A percentile compares a stretch with the other conserved stretches of the same genome.
Evolutionary conservation across 2,113 vertebrate species (phyloP).

Genomic region (Desmodus rotundus): DNA sequence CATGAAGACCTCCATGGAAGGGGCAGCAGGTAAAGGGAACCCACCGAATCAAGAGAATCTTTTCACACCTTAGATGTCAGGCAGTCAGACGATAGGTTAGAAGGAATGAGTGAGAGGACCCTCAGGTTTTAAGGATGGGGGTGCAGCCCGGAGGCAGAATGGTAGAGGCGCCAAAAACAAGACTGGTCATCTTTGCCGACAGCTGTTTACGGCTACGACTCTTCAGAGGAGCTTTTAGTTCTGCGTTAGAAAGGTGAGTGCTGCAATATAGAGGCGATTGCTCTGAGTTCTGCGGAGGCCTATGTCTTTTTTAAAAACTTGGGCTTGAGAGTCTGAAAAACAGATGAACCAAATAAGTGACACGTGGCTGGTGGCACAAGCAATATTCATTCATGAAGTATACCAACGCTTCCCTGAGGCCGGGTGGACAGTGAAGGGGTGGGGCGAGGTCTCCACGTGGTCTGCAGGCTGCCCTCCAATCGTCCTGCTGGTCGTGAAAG

Average conservation of each 20-base stretch:
- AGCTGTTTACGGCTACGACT: neutral
- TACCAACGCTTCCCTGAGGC: neutral
- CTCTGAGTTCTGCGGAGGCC: neutral
- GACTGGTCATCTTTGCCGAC: no score
- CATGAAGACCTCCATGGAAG: neutral
- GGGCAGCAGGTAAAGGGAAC: neutral
- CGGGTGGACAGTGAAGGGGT: accelerated
- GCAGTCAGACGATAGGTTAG: neutral
- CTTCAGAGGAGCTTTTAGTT: neutral
- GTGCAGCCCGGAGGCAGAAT: neutral
- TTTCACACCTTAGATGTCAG: neutral
- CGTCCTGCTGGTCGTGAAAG: neutral
- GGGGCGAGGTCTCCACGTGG: neutral
- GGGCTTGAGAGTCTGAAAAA: neutral
- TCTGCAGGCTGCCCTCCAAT: no score
- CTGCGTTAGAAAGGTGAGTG: neutral
- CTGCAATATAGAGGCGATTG: accelerated
- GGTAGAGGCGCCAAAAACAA: no score
- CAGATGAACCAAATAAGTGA: neutral
- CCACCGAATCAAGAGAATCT: neutral
- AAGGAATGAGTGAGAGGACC: neutral
- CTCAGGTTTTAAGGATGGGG: neutral
- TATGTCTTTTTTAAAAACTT: neutral
- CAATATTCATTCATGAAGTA: neutral
- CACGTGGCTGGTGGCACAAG: accelerated